Base-by-base conservation (phyloP, 2,113 vertebrate genomes). In the Cichladusa arquata region DNA sequence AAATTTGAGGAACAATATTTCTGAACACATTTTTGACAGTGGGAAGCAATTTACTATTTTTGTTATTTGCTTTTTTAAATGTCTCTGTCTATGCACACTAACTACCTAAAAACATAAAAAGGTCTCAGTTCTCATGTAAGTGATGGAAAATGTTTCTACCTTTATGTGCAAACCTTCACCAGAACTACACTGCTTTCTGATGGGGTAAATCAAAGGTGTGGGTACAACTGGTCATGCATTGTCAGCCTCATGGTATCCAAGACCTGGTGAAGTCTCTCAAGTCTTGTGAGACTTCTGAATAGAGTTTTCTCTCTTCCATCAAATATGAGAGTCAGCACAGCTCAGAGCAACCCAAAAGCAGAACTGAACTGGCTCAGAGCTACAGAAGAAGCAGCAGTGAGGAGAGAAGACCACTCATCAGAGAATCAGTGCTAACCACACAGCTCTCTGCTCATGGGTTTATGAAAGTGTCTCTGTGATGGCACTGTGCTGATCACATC, bases 81-180 rank as follows among this genome's bases (percentile, higher is more conserved):
- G 9, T 40, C 11, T 76, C 31, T 74, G 13, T 29, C 18, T 8
- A 9, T 4, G 6, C 25, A 22, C 16, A 31, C 61, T 57, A 53
- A 17, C 26, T 65, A 51, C 31, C 5, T 61, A 47, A 84, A 80
- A 45, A 4, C 4, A 7, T 47, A 17, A 79, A 76, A 72, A 23
- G 4, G 6, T 74, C 38, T 44, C 17, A 24, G 19, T 13, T 84
- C 18, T 56, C 0, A 0, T 36, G 4, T 23, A 38, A 14, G 12
- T 24, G 50, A 57, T 3, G 13, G 12, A 45, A 94, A 64, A 67
- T 12, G 1, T 34, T 84, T 84, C 62, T 73, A 11, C 11, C 12
- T 67, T 83, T 70, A 18, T 14, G 12, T 54, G 34, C 47, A 77
- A 80, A 76, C 12, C 12, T 42, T 67, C 51, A 77, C 15, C 25